phyloP scores from a whole-genome alignment of 2,113 vertebrate genomes.

The Hucho hucho region DNA sequence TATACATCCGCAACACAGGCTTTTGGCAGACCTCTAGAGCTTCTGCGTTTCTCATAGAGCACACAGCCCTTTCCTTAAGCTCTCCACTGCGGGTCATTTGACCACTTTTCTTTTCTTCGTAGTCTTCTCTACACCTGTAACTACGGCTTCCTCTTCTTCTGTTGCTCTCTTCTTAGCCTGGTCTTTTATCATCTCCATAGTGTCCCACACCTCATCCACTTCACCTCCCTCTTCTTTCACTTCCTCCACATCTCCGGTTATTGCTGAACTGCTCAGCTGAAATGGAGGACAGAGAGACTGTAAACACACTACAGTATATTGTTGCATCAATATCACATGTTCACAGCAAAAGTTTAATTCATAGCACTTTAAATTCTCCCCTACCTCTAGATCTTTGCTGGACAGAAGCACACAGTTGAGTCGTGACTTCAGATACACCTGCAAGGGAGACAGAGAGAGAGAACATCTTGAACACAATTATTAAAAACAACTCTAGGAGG shows the following conservation, averaged over 20 bases:
- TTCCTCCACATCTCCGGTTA: slow-evolving; percentile 20
- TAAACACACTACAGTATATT: neutral
- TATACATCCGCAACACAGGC: neutral
- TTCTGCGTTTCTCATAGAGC: neutral
- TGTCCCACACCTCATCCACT: slow-evolving; percentile 47
- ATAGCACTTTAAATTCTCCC: neutral
- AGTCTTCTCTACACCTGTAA: neutral
- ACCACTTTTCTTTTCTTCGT: slow-evolving; percentile 34
- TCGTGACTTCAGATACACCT: slow-evolving; percentile 74
- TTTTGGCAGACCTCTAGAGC: neutral
- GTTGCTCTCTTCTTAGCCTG: slow-evolving; percentile 21
- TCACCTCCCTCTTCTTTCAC: slow-evolving; percentile 36
- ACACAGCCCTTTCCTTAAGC: neutral
- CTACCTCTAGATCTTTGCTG: slow-evolving; percentile 52
- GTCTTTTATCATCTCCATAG: slow-evolving; percentile 45
- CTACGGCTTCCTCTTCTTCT: slow-evolving; percentile 1
- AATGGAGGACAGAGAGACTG: neutral
- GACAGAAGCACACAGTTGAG: slow-evolving; percentile 73
- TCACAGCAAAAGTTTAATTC: slow-evolving; percentile 7
- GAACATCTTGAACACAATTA: slow-evolving; percentile 16
- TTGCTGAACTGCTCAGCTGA: slow-evolving; percentile 16
- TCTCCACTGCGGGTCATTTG: slow-evolving; percentile 13
- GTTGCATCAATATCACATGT: neutral
- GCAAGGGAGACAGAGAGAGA: neutral
- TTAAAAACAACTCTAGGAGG: slow-evolving; percentile 15